Evolutionary conservation across 2,113 vertebrate genomes (phyloP), one percentile per base, ranked within the genome.

Genomic region (Gobio gobio): DNA sequence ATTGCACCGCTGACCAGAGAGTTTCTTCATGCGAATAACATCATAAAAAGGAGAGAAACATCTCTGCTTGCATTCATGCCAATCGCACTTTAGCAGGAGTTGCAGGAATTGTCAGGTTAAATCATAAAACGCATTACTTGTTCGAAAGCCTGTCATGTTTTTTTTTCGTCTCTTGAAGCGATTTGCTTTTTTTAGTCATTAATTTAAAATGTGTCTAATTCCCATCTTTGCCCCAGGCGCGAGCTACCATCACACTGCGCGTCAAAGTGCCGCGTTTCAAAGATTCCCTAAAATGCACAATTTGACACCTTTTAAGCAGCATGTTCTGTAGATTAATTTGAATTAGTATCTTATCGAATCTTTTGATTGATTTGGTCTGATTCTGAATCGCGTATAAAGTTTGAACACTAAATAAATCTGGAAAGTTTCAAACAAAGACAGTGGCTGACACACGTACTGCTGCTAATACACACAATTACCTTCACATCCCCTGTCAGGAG

Each of bases 151-250:
- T 78, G 49, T 76, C 59, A 49, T 26, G 9, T 33, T 74, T 87
- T 45, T 73, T 45, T 73, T 87, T 36, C 78, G 13, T 51, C 61
- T 63, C 74, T 49, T 51, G 49, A 61, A 70, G 56, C 66, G 49
- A 58, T 63, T 72, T 72, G n/a, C 54, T 78, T 64, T 83, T 86
- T 84, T 54, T 74, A 84, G 45, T 80, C 72, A 51, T 86, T 85
- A 82, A 88, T 88, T 84, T 84, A 89, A 78, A 74, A 77, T 74
- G 68, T 59, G 82, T 84, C 29, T 88, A 75, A 85, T 83, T 87
- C 77, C n/a, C 26, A 16, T n/a, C 63, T 58, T 72, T 80, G 70
- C 83, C 82, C 26, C 49, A 58, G 75, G 86, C 72, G 12, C 61
- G 59, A 63, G 70, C 58, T 88, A 59, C 73, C 85, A 83, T 86